phyloP scores from a whole-genome alignment of 2,113 vertebrate species.

The Geothlypis trichas region DNA sequence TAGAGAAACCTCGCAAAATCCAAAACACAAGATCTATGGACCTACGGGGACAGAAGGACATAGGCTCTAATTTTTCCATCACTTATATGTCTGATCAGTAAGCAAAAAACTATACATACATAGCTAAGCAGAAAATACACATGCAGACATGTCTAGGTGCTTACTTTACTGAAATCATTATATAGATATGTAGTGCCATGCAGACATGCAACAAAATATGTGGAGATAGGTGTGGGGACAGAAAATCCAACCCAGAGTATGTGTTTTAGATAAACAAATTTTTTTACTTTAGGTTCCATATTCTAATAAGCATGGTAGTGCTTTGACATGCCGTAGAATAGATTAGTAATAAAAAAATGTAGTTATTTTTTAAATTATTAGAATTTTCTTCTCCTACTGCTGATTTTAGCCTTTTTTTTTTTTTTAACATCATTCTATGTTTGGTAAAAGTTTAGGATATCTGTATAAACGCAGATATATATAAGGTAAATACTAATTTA shows the following conservation, averaged over 20 bases:
- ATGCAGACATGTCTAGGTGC: fast-evolving
- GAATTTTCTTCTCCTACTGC: not conserved
- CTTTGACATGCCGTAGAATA: not conserved
- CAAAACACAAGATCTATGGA: not conserved
- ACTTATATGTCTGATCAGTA: not conserved
- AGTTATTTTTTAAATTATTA: not conserved
- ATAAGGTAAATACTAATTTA: too few species aligned
- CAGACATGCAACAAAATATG: not conserved
- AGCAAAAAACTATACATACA: not conserved
- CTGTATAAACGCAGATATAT: not conserved
- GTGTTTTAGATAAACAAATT: not conserved
- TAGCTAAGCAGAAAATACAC: not conserved
- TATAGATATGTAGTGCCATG: not conserved
- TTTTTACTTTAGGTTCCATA: not conserved
- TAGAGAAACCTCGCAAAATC: not conserved
- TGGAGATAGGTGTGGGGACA: not conserved
- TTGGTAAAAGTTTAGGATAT: not conserved
- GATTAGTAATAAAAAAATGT: not conserved
- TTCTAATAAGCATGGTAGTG: not conserved
- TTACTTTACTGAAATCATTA: not conserved
- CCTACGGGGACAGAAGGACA: not conserved
- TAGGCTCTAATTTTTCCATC: not conserved
- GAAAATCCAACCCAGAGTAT: not conserved
- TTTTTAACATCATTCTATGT: not conserved
- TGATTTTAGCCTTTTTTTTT: not conserved